Conservation (phyloP, 2,797 vertebrate genomes). For the Ceryle rudis region DNA sequence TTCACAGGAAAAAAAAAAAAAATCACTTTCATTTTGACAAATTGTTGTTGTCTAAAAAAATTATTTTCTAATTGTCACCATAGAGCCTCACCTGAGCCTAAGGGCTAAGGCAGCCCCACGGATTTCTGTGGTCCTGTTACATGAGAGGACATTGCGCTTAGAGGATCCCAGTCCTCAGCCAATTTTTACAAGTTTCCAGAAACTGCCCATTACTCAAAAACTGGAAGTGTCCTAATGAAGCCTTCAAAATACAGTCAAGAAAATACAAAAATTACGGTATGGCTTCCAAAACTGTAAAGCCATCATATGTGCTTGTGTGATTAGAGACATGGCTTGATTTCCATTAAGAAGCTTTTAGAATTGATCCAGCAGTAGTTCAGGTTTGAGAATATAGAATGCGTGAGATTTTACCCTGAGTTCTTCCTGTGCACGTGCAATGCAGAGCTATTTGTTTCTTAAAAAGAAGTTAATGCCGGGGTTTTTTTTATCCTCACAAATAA, state of each 20-base stretch:
- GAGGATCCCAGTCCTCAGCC: background rate
- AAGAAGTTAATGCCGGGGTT: background rate
- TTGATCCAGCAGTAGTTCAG: background rate
- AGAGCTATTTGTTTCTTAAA: background rate
- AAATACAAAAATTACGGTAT: background rate
- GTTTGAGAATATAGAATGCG: background rate
- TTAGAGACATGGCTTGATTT: background rate
- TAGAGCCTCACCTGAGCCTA: background rate
- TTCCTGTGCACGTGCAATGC: background rate
- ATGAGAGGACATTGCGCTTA: background rate
- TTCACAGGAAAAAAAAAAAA: background rate
- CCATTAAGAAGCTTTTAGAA: background rate
- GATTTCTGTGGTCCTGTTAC: background rate
- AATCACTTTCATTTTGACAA: background rate
- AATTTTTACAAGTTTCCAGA: background rate
- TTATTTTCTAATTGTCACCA: background rate
- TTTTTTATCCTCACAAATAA: background rate
- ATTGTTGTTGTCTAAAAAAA: background rate
- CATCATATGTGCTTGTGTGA: background rate
- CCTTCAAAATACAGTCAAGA: background rate
- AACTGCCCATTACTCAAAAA: background rate
- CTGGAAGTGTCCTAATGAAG: background rate
- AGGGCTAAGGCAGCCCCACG: accelerated
- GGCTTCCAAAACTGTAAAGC: background rate
- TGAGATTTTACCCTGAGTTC: background rate